Evolutionary conservation across 2,888 invertebrate genomes (phyloP), one percentile per base, ranked within the genome.

Genomic region (Odontocolon sp.): DNA sequence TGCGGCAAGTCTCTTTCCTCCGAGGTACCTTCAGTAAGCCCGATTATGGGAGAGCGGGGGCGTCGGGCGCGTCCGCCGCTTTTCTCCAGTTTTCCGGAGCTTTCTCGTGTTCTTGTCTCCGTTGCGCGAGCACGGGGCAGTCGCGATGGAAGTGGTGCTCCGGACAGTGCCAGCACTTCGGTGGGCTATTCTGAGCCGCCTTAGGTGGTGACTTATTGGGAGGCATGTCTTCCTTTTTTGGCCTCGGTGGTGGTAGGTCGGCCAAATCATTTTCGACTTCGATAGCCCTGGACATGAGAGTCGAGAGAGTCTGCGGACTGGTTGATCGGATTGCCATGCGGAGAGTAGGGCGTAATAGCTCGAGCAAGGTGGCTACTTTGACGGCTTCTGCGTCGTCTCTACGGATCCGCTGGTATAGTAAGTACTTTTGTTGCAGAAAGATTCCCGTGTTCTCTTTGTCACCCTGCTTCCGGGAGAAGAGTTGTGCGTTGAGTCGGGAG

Each of bases 101-200:
- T 0, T 4, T 0, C 1, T 0, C 18, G 1, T 21, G 21, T 18
- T 71, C 63, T 0, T 47, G 50, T 0, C 14, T n/a, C 3, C 21
- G 45, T 11, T 47, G 16, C 0, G 45, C 47, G 0, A 36, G 8
- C 0, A 63, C 63, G 0, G 71, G 63, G 4, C 63, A 71, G 0
- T 71, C 71, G 1, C 33, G 23, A 5, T 71, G 56, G 5, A 28
- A 45, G 18, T 71, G 71, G 1, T 14, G 11, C 21, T 71, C 64
- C 2, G 71, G 56, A n/a, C 63, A 64, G 9, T 64, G 54, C 54
- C 45, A 63, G 21, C 69, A 70, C 5, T 68, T 45, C 0, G 67
- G 45, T 1, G 16, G 33, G 3, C n/a, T n/a, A n/a, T 8, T 2
- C 16, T 5, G 6, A 2, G 16, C 6, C 1, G 16, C 42, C 6